A percentile compares a stretch with the other conserved stretches of the same genome.
Conservation (phyloP, 1,140 invertebrate species). For the Amphibalanus amphitrite region DNA sequence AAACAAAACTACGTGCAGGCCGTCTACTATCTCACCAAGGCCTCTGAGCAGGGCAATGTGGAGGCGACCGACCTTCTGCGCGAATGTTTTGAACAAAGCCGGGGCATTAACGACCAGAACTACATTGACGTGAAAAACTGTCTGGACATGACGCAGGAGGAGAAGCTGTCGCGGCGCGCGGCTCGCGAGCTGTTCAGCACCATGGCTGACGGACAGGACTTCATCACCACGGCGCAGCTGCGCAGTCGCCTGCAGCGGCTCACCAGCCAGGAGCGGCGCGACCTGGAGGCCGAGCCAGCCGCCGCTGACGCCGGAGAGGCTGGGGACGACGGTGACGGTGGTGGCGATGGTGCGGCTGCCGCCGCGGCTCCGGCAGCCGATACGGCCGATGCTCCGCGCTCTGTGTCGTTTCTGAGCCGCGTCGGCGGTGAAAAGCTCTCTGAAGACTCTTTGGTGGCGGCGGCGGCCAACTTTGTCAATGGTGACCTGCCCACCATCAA, state of each 20-base stretch:
- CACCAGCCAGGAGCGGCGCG: neutral
- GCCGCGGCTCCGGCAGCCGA: neutral
- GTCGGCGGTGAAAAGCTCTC: constrained; percentile 45
- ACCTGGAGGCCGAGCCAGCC: neutral
- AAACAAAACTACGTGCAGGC: constrained; percentile 47
- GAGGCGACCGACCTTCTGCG: constrained; percentile 61
- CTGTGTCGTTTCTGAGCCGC: neutral
- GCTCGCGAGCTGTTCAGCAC: constrained; percentile 63
- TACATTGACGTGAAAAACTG: constrained; percentile 64
- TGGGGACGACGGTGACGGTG: neutral
- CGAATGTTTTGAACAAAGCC: constrained; percentile 52
- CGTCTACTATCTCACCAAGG: constrained; percentile 71
- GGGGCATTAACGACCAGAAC: constrained; percentile 59
- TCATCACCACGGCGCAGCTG: constrained; percentile 44
- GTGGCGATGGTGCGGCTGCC: neutral
- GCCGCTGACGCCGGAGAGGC: neutral
- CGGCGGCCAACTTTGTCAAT: constrained; percentile 56
- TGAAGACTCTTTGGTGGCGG: constrained; percentile 56
- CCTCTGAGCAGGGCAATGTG: constrained; percentile 71
- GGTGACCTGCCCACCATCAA: constrained; percentile 56
- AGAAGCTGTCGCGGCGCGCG: constrained; percentile 65
- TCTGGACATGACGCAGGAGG: constrained; percentile 58
- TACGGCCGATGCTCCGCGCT: neutral
- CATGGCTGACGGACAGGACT: constrained; percentile 63
- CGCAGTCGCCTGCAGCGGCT: neutral